Conservation (phyloP, 2,797 vertebrate species). For the Chiloscyllium punctatum region DNA sequence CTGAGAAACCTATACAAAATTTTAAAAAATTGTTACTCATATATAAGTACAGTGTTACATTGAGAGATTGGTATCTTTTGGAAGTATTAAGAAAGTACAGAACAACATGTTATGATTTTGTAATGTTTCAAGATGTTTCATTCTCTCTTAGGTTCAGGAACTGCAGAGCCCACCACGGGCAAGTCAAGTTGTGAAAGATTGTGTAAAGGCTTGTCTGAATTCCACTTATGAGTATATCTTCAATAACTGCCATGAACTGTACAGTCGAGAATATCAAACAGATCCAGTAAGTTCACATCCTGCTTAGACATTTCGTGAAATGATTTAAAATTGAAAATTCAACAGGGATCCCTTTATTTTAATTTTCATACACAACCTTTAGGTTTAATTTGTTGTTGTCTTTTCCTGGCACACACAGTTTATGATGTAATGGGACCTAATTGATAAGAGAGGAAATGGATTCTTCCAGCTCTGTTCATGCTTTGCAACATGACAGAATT, state of each 20-base stretch:
- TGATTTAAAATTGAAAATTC: neutral
- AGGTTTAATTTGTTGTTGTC: neutral
- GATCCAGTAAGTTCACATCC: slow-evolving; percentile 63
- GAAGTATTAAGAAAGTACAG: neutral
- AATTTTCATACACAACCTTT: neutral
- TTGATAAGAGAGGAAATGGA: neutral
- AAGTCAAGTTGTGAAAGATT: slow-evolving; percentile 78
- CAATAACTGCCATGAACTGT: slow-evolving; percentile 77
- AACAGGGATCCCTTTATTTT: neutral
- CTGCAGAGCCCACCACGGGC: slow-evolving; percentile 75
- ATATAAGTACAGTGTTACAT: neutral
- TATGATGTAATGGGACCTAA: neutral
- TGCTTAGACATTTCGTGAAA: neutral
- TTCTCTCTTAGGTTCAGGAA: slow-evolving; percentile 67
- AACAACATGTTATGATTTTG: neutral
- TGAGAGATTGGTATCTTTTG: neutral
- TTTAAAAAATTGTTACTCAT: neutral
- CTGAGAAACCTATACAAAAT: neutral
- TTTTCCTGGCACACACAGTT: neutral
- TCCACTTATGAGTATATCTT: slow-evolving; percentile 82
- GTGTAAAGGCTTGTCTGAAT: slow-evolving; percentile 78
- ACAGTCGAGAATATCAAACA: slow-evolving; percentile 78
- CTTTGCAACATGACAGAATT: neutral
- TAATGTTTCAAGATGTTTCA: neutral
- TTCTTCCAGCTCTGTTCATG: neutral